A percentile compares a stretch with the other conserved stretches of the same genome.
These are phyloP conservation scores for Leptocoma aspasia DNA, from an alignment of 2,113 vertebrate species.

Conservation along the genomic window DNA sequence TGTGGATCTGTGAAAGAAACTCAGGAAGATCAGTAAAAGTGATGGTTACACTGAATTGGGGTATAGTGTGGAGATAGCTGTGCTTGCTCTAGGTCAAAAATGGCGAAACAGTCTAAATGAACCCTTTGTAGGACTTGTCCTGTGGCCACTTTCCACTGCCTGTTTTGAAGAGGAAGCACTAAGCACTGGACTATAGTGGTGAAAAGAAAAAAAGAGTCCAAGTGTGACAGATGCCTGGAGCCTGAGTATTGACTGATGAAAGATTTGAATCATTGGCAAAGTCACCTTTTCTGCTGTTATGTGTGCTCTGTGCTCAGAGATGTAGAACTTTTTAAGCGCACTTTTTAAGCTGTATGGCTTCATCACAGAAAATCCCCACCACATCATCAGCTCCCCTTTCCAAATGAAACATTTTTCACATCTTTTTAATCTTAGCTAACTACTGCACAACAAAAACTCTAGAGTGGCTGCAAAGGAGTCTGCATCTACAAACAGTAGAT, in stretches of 20 bases:
- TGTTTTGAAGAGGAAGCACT: not conserved
- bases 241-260: not conserved
- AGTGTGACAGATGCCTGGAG: not conserved
- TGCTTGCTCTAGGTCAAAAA: not conserved
- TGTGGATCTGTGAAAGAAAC: not conserved
- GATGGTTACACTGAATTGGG: not conserved
- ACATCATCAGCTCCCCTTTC: not conserved
- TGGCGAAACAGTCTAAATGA: not conserved
- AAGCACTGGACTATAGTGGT: not conserved
- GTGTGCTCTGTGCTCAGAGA: not conserved
- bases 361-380: not conserved
- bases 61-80: not conserved
- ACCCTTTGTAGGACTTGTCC: not conserved
- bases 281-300: not conserved
- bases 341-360: not conserved
- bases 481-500: not conserved
- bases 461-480: not conserved
- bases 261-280: not conserved
- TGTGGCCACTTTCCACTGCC: not conserved
- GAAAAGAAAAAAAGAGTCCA: not conserved
- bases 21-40: not conserved
- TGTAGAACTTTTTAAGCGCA: not conserved
- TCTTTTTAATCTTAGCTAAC: not conserved
- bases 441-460: not conserved
- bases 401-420: not conserved